Evolutionary conservation across 2,888 invertebrate genomes (phyloP).

Genomic region (Pterostichus niger): DNA sequence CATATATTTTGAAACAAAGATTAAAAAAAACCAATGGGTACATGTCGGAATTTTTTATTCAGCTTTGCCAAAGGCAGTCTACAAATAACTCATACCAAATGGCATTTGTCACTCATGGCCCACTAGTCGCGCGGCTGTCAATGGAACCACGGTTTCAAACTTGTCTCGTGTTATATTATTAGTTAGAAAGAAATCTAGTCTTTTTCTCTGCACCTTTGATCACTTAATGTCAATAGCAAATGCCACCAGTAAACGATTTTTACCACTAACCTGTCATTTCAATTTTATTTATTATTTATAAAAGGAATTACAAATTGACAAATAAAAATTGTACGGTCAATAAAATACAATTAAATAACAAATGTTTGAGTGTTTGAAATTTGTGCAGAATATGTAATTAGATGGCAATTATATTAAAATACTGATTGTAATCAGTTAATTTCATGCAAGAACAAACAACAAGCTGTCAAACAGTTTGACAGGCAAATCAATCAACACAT

Average conservation of each 20-base stretch:
- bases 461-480: slow-evolving; percentile 52
- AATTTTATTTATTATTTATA: neutral
- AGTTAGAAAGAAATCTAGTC: slow-evolving; percentile 37
- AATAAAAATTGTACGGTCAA: slow-evolving; percentile 21
- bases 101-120: slow-evolving; percentile 60
- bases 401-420: slow-evolving; percentile 56
- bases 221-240: slow-evolving; percentile 10
- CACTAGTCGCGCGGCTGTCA: slow-evolving; percentile 55
- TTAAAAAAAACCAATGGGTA: neutral
- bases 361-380: slow-evolving; percentile 36
- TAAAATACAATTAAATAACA: slow-evolving; percentile 29
- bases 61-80: slow-evolving; percentile 55
- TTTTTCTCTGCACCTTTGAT: slow-evolving; percentile 19
- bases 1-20: slow-evolving; percentile 28
- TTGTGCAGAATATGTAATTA: slow-evolving; percentile 57
- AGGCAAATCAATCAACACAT: slow-evolving; percentile 63
- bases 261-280: slow-evolving; percentile 2
- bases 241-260: slow-evolving; percentile 4
- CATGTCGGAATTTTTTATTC: slow-evolving; percentile 36
- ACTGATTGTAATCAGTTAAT: slow-evolving; percentile 56
- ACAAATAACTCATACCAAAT: slow-evolving; percentile 58
- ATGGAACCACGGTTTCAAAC: slow-evolving; percentile 33
- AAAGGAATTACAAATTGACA: slow-evolving; percentile 33
- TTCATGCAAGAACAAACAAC: slow-evolving; percentile 59
- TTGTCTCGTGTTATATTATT: slow-evolving; percentile 20